Evolutionary conservation across 2,797 vertebrate genomes (phyloP).

Genomic region (Neostethus bicornis): DNA sequence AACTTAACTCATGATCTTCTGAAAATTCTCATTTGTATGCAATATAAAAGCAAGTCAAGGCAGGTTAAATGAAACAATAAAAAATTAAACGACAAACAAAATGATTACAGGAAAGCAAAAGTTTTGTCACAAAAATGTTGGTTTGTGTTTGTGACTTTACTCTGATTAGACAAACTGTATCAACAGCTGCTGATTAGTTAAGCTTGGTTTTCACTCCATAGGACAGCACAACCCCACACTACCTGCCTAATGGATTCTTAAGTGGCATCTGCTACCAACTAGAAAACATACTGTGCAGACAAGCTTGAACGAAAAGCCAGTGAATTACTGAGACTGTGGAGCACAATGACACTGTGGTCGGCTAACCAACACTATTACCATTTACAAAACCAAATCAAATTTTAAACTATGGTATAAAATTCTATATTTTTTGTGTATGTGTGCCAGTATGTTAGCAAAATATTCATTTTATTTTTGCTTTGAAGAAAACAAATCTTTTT

Average conservation of each 20-base stretch:
- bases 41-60: neutral
- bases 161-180: conserved; percentile 12
- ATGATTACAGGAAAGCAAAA: neutral
- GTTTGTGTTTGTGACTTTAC: conserved; percentile 9
- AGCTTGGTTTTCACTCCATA: conserved; percentile 33
- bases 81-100: neutral
- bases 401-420: conserved; percentile 31
- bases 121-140: neutral
- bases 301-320: conserved; percentile 29
- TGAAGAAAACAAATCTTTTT: neutral
- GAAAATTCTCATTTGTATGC: neutral
- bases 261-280: conserved; percentile 50
- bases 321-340: conserved; percentile 34
- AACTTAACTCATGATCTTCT: neutral
- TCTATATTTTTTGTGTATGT: no score
- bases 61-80: neutral
- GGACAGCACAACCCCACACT: conserved; percentile 26
- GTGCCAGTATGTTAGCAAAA: conserved; percentile 7
- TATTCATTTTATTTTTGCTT: conserved; percentile 5
- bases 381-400: conserved; percentile 30
- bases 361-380: conserved; percentile 18
- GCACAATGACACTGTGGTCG: conserved; percentile 35
- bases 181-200: conserved; percentile 19
- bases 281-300: conserved; percentile 40
- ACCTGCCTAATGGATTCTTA: conserved; percentile 49